These are phyloP conservation scores for Brachyistius frenatus DNA, from an alignment of 2,113 vertebrate species.

Conservation along the genomic window DNA sequence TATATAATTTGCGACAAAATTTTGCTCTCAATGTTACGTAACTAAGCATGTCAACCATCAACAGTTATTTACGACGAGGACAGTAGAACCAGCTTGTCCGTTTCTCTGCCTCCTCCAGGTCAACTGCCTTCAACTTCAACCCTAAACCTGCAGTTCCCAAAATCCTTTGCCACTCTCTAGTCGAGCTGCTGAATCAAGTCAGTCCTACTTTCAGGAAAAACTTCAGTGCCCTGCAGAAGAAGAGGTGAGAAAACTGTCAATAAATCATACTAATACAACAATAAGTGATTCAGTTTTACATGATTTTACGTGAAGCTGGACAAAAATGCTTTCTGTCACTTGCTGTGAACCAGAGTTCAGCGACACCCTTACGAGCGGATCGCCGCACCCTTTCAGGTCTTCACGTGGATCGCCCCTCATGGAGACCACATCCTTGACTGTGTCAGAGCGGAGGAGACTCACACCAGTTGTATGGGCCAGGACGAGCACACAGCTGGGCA, in stretches of 20 bases:
- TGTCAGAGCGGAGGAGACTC: constrained; percentile 91
- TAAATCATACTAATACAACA: not conserved
- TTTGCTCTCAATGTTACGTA: too few relatives aligned
- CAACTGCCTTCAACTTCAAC: constrained; percentile 94
- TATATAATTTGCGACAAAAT: too few relatives aligned
- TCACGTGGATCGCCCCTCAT: constrained; percentile 92
- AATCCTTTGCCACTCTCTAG: constrained; percentile 94
- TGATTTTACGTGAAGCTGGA: not conserved
- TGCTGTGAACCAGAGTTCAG: constrained; percentile 84
- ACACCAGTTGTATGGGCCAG: constrained; percentile 90
- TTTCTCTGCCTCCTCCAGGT: constrained; percentile 81
- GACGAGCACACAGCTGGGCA: constrained; percentile 94
- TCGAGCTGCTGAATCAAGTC: constrained; percentile 95
- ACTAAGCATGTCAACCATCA: not conserved
- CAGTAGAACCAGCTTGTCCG: not conserved
- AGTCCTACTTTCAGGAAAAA: constrained; percentile 96
- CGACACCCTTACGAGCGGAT: constrained; percentile 95
- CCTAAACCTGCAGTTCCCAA: constrained; percentile 95
- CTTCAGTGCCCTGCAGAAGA: constrained; percentile 92
- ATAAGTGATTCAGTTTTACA: not conserved
- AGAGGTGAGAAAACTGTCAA: constrained; percentile 83
- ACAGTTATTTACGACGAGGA: not conserved
- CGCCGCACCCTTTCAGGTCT: constrained; percentile 94
- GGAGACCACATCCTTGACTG: constrained; percentile 93
- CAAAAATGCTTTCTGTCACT: not conserved